These are phyloP conservation scores for Psylliodes chrysocephalus DNA, from an alignment of 2,888 invertebrate species.

Conservation along the genomic window DNA sequence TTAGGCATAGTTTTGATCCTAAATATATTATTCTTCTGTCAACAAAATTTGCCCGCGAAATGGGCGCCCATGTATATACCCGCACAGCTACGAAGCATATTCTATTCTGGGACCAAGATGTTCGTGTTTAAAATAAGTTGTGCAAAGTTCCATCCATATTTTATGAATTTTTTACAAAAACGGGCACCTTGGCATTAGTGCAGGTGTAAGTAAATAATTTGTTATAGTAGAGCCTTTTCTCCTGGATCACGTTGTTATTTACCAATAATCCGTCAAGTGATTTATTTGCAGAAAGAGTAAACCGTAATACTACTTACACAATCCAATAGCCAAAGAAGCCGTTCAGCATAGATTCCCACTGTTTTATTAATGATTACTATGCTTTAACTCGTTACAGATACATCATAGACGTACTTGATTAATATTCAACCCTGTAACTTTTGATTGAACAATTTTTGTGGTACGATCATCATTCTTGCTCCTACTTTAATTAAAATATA, in stretches of 20 bases:
- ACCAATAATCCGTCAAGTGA: constrained; percentile 56
- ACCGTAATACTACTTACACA: constrained; percentile 56
- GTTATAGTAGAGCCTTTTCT: constrained; percentile 43
- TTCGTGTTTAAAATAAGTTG: constrained; percentile 42
- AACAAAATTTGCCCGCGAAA: no score
- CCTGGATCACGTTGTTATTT: constrained; percentile 55
- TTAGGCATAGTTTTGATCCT: no score
- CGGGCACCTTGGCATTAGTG: constrained; percentile 42
- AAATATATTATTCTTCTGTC: no score
- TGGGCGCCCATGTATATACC: no score
- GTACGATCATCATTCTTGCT: no score
- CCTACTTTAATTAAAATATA: no score
- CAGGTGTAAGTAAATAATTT: constrained; percentile 52
- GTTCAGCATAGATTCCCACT: constrained; percentile 59
- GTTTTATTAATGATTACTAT: constrained; percentile 61
- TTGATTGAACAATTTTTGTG: no score
- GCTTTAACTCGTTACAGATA: constrained; percentile 38
- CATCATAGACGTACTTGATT: neutral
- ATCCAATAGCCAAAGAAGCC: constrained; percentile 57
- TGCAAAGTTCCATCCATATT: constrained; percentile 34
- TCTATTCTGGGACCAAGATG: constrained; percentile 37
- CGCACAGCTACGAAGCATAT: constrained; percentile 33
- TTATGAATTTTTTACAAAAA: constrained; percentile 35
- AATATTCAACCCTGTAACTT: neutral
- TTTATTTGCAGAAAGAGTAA: constrained; percentile 55